Conservation (phyloP, 1,140 invertebrate genomes). For the Spodoptera litura region DNA sequence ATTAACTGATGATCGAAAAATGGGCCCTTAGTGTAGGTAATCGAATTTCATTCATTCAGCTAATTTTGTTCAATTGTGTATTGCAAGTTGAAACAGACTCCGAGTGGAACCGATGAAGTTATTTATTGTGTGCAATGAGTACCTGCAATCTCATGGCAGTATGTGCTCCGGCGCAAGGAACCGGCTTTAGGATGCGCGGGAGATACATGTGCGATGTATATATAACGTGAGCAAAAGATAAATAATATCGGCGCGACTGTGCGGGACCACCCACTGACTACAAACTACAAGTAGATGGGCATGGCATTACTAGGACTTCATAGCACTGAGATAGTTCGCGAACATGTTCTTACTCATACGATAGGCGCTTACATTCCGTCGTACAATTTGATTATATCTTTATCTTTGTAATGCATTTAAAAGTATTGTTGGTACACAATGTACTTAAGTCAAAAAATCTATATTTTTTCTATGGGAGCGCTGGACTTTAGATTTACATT, state of each 20-base stretch:
- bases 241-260: constrained; percentile 32
- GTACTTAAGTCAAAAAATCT: too few species aligned
- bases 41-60: too few species aligned
- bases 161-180: constrained; percentile 6
- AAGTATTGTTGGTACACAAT: too few species aligned
- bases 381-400: too few species aligned
- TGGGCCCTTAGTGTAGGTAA: too few species aligned
- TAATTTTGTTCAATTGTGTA: too few species aligned
- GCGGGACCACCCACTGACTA: constrained; percentile 30
- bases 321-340: constrained; percentile 13
- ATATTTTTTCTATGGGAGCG: too few species aligned
- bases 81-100: too few species aligned
- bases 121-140: background rate
- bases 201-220: constrained; percentile 22
- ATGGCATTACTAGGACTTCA: constrained; percentile 27
- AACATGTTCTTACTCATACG: background rate
- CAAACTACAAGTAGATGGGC: constrained; percentile 13
- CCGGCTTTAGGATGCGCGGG: constrained; percentile 15
- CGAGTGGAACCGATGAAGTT: constrained; percentile 19
- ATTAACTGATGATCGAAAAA: too few species aligned
- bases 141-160: constrained; percentile 13
- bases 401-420: too few species aligned
- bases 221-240: constrained; percentile 20
- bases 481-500: too few species aligned
- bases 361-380: constrained; percentile 1